phyloP scores from a whole-genome alignment of 1,140 invertebrate species.

The Drosophila lacertosa region DNA sequence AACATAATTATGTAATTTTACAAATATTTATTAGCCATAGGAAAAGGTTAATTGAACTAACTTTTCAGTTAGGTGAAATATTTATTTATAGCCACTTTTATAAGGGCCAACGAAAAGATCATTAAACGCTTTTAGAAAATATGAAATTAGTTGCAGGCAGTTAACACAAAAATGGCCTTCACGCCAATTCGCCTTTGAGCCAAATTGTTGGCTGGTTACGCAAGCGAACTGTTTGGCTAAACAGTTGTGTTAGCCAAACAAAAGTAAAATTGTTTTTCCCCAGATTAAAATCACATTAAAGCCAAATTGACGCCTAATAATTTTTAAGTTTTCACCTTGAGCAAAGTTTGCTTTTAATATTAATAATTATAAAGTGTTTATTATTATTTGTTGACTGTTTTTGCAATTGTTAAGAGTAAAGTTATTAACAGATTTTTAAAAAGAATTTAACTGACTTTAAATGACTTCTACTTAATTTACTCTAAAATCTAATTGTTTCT shows the following conservation, averaged over 20 bases:
- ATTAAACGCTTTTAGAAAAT: slow-evolving; percentile 40
- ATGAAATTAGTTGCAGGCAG: slow-evolving; percentile 48
- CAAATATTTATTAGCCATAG: not conserved
- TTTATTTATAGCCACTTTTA: too few relatives aligned
- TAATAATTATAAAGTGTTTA: not conserved
- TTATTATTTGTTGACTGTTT: not conserved
- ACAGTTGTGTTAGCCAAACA: slow-evolving; percentile 7
- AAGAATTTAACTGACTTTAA: too few relatives aligned
- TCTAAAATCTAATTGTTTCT: slow-evolving; percentile 6
- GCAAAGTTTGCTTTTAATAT: not conserved
- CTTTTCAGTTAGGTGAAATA: not conserved
- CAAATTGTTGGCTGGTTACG: slow-evolving; percentile 44
- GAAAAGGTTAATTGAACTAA: slow-evolving; percentile 30
- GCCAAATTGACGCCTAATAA: slow-evolving; percentile 13
- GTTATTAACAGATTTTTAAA: too few relatives aligned
- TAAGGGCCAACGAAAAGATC: too few relatives aligned
- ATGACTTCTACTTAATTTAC: slow-evolving; percentile 3
- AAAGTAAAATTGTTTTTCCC: slow-evolving; percentile 26
- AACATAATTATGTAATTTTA: not conserved
- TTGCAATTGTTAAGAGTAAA: too few relatives aligned
- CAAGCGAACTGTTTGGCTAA: slow-evolving; percentile 40
- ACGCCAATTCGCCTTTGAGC: slow-evolving; percentile 29
- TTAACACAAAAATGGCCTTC: slow-evolving; percentile 73
- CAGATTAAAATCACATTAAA: slow-evolving; percentile 37
- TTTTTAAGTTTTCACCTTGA: slow-evolving; percentile 17